Conservation (phyloP, 2,113 vertebrate species). For the Antechinus stuartii region DNA sequence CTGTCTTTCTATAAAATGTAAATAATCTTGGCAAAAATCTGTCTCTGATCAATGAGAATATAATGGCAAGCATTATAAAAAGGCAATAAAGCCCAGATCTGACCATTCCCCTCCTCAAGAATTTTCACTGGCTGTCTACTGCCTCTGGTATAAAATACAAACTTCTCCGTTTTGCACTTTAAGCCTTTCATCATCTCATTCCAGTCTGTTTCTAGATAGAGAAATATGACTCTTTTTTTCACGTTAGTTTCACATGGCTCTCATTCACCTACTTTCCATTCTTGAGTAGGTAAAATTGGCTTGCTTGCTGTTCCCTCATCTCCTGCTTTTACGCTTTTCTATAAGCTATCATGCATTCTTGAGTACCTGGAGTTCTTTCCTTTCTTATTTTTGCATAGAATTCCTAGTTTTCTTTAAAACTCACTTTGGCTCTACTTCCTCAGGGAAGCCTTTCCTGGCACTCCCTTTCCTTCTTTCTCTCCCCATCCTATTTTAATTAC, state of each 20-base stretch:
- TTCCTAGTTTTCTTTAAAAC: background rate
- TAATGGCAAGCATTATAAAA: background rate
- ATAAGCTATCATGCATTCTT: background rate
- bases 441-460: background rate
- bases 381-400: background rate
- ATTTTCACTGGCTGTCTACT: background rate
- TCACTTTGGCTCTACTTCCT: background rate
- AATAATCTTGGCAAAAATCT: background rate
- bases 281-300: background rate
- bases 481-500: background rate
- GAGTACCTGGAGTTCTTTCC: background rate
- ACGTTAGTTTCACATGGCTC: background rate
- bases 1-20: background rate
- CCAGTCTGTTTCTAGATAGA: background rate
- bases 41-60: background rate
- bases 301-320: background rate
- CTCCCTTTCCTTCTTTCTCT: background rate
- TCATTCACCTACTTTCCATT: background rate
- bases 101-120: background rate
- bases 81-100: background rate
- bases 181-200: background rate
- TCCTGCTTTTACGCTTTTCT: background rate
- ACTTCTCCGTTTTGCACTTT: background rate
- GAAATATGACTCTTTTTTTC: background rate
- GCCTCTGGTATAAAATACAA: background rate